Conservation (phyloP, 2,888 invertebrate genomes). For the Eupithecia vulgata region DNA sequence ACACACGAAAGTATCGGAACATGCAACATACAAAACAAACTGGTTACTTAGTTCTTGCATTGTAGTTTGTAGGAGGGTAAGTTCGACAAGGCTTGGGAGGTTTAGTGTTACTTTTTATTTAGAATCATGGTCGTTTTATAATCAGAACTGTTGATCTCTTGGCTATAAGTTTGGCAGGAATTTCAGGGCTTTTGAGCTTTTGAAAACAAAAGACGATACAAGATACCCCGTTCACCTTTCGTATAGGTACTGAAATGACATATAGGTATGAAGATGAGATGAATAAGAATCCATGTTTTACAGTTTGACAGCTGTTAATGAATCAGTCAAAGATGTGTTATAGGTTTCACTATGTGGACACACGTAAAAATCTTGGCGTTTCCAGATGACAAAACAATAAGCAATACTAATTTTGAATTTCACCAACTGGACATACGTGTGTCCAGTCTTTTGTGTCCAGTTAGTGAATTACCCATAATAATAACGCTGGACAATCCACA, state of each 20-base stretch:
- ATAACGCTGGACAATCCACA: too few relatives aligned
- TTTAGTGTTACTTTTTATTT: background rate
- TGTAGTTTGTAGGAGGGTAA: background rate
- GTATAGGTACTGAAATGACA: background rate
- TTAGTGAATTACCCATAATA: too few relatives aligned
- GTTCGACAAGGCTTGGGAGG: background rate
- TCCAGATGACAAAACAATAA: too few relatives aligned
- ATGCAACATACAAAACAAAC: conserved; percentile 48
- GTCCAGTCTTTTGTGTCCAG: too few relatives aligned
- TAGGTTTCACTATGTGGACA: too few relatives aligned
- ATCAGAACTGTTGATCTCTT: conserved; percentile 5
- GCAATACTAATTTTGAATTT: too few relatives aligned
- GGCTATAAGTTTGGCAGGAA: background rate
- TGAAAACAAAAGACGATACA: background rate
- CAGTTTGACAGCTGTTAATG: background rate
- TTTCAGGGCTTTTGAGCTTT: background rate
- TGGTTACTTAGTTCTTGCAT: conserved; percentile 9
- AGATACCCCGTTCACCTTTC: background rate
- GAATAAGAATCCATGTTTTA: background rate
- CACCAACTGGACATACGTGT: too few relatives aligned
- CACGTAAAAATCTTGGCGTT: too few relatives aligned
- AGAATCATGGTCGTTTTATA: background rate
- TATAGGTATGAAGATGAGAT: too few relatives aligned
- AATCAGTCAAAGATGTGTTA: background rate
- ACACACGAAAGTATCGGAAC: conserved; percentile 46